These are phyloP conservation scores for Thamnaconus septentrionalis DNA, from an alignment of 2,113 vertebrate genomes.

Conservation along the genomic window DNA sequence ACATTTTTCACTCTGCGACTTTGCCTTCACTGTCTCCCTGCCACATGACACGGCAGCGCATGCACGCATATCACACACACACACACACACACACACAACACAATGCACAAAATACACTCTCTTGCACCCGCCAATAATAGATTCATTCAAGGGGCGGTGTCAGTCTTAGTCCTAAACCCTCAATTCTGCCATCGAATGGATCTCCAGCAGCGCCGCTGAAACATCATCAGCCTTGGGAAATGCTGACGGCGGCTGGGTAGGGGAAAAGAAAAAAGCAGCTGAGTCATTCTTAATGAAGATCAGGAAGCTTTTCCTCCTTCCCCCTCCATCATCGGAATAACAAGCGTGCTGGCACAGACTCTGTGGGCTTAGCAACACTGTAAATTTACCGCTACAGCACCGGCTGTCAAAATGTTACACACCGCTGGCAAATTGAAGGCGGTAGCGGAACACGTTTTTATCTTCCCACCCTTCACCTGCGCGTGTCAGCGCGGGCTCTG, in stretches of 20 bases:
- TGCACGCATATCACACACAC: neutral
- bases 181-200: constrained; percentile 47
- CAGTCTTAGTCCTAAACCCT: constrained; percentile 55
- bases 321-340: constrained; percentile 68
- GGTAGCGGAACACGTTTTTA: constrained; percentile 40
- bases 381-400: constrained; percentile 59
- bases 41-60: neutral
- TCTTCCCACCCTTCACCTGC: constrained; percentile 24
- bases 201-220: constrained; percentile 48
- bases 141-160: constrained; percentile 41
- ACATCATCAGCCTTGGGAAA: constrained; percentile 67
- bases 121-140: constrained; percentile 32
- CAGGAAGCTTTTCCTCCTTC: constrained; percentile 65
- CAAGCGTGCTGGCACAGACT: constrained; percentile 65
- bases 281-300: constrained; percentile 76
- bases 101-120: neutral
- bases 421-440: constrained; percentile 52
- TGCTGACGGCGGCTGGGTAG: constrained; percentile 54
- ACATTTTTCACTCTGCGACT: neutral
- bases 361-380: constrained; percentile 50
- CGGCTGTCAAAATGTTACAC: constrained; percentile 67
- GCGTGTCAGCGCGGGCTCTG: no score
- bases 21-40: neutral
- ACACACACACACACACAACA: constrained; percentile 17
- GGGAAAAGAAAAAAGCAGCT: constrained; percentile 67